Evolutionary conservation across 2,113 vertebrate genomes (phyloP).

Genomic region (Bagarius yarrelli): DNA sequence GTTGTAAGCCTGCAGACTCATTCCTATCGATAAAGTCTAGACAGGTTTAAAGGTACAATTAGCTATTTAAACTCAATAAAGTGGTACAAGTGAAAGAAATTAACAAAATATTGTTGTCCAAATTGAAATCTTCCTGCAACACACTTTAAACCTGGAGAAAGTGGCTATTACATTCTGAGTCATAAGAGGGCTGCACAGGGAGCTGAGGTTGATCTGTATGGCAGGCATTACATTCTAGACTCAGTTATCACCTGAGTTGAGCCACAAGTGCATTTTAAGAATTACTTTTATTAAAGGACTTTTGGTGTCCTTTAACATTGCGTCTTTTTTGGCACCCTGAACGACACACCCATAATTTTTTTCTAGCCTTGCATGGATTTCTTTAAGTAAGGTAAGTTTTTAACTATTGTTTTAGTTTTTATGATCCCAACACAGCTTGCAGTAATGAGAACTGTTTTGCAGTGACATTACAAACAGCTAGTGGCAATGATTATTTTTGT

Average conservation of each 20-base stretch:
- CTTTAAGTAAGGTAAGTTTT: too few species aligned
- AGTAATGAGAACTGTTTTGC: too few species aligned
- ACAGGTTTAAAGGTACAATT: conserved; percentile 21
- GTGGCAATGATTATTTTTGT: too few species aligned
- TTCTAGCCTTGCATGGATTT: too few species aligned
- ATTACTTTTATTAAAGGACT: too few species aligned
- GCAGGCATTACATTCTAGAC: neutral
- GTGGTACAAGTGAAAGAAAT: neutral
- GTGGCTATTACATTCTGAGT: neutral
- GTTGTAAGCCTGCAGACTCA: neutral
- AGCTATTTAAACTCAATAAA: conserved; percentile 8
- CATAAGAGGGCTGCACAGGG: neutral
- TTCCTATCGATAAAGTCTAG: neutral
- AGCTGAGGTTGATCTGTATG: neutral
- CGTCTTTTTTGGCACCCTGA: too few species aligned
- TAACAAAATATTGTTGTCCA: neutral
- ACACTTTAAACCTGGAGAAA: neutral
- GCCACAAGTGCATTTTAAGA: neutral
- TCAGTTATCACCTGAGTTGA: neutral
- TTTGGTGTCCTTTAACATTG: too few species aligned
- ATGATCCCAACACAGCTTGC: too few species aligned
- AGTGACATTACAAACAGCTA: too few species aligned
- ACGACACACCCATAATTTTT: neutral
- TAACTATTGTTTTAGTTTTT: too few species aligned
- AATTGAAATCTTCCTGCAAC: neutral